Base-by-base conservation (phyloP, 2,888 invertebrate genomes). In the Ferrisia virgata region DNA sequence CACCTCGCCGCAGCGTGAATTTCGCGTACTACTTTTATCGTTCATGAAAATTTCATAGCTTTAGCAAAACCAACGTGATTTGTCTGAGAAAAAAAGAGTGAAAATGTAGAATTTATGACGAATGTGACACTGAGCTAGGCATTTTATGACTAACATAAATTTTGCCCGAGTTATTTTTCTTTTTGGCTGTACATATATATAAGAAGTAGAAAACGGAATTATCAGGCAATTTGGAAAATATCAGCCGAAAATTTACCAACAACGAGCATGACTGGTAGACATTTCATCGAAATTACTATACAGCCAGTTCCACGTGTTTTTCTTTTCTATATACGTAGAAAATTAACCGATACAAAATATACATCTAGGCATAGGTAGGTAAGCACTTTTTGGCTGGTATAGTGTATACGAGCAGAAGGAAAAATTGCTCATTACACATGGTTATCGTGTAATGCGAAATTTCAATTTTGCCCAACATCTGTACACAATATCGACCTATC, bases 11-110 rank as follows among this genome's bases (percentile, higher is more conserved):
- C 28, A 28, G 25, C 28, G 64, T 64, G 64, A 64, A 64, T 64
- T 79, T 36, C n/a, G 22, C 79, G 40, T 40, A 28, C 40, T 47
- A 80, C 80, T 80, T 80, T 80, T 80, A 47, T 80, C 80, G 80
- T 47, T 80, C 80, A 80, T 80, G 47, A 80, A 80, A 80, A 80
- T 80, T 80, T 80, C 80, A 80, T 80, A 47, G 80, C 80, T 80
- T 80, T 53, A 80, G 80, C 33, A 80, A 80, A 80, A 80, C 80
- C 80, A 53, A 80, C 53, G 80, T 53, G 80, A 80, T 80, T 80
- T 80, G 80, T 80, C 80, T 80, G 43, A 43, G 40, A 53, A 31
- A 47, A 39, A 80, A 80, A 80, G 53, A 80, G 31, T 31, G 47
- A 80, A 80, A 76, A 76, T 76, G 72, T 76, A 76, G 72, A 76